Evolutionary conservation across 2,113 vertebrate species (phyloP).

Genomic region (Ursus arctos): DNA sequence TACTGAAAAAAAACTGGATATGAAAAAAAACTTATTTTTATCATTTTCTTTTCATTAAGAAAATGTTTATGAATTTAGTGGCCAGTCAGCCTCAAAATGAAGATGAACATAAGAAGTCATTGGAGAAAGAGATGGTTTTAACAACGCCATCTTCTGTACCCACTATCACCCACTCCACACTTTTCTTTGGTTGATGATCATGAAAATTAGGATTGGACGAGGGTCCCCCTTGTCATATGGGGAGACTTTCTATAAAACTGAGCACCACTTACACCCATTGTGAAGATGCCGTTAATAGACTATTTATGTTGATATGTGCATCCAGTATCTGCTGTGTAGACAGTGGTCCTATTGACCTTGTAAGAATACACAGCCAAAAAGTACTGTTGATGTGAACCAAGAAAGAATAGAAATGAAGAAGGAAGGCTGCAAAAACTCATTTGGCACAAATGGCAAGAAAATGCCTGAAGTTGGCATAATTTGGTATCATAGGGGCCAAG

Average conservation of each 20-base stretch:
- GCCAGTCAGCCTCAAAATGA: not conserved
- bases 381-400: not conserved
- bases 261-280: not conserved
- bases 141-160: not conserved
- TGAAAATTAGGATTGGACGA: not conserved
- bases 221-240: not conserved
- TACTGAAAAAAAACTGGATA: not conserved
- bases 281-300: not conserved
- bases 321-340: not conserved
- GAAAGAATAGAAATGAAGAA: not conserved
- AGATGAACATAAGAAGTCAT: not conserved
- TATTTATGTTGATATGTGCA: not conserved
- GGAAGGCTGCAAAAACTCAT: not conserved
- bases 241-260: not conserved
- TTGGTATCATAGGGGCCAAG: not conserved
- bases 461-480: not conserved
- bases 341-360: not conserved
- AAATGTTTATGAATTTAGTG: slow-evolving; percentile 27
- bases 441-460: not conserved
- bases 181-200: not conserved
- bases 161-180: not conserved
- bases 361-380: not conserved
- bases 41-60: slow-evolving; percentile 46
- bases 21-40: not conserved
- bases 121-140: not conserved